Conservation (phyloP, 2,113 vertebrate species). For the Puma concolor region DNA sequence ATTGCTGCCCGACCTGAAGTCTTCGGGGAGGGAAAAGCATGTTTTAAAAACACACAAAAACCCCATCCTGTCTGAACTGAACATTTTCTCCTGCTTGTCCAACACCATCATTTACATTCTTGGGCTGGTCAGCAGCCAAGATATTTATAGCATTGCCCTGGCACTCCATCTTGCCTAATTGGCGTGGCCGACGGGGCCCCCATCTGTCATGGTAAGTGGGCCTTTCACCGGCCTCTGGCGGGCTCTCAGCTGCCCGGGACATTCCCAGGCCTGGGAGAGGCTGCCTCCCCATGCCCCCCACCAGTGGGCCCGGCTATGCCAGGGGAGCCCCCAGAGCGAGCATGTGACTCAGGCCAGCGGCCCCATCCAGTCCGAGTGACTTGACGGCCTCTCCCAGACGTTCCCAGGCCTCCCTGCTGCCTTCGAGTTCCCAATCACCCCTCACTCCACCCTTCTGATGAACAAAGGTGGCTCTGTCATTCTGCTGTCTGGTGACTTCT, state of each 20-base stretch:
- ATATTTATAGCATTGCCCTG: conserved; percentile 72
- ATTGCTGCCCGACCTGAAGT: background rate
- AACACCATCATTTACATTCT: conserved; percentile 63
- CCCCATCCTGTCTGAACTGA: conserved; percentile 53
- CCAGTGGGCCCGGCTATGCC: background rate
- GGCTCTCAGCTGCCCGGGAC: conserved; percentile 45
- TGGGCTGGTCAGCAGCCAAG: conserved; percentile 12
- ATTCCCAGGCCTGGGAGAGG: conserved; percentile 68
- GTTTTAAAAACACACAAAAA: conserved; percentile 55
- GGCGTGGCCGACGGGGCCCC: conserved; percentile 57
- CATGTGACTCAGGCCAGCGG: background rate
- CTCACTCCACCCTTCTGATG: background rate
- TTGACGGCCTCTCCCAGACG: background rate
- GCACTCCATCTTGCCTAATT: conserved; percentile 71
- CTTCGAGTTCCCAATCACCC: rapidly evolving
- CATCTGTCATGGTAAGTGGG: conserved; percentile 70
- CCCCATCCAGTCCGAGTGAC: background rate
- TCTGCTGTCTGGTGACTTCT: background rate
- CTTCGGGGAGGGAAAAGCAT: background rate
- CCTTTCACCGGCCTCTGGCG: conserved; percentile 66
- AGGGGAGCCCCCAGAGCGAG: background rate
- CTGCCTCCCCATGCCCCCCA: background rate
- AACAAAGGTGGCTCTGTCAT: background rate
- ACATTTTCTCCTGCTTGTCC: conserved; percentile 67
- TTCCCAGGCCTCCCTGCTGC: background rate